Evolutionary conservation across 2,888 invertebrate species (phyloP).

Genomic region (Phaonia tiefii): DNA sequence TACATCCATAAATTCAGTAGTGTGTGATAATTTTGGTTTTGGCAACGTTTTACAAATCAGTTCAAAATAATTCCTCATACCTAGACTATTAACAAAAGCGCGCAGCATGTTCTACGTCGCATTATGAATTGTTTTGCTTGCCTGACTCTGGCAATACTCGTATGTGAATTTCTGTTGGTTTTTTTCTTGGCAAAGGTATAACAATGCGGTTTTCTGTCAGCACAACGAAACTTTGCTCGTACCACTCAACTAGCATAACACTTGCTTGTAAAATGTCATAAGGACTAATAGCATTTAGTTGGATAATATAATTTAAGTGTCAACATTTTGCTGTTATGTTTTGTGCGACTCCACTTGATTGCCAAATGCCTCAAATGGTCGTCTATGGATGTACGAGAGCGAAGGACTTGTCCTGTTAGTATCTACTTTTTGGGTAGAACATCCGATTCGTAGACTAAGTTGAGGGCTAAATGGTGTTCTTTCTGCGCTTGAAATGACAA

Average conservation of each 20-base stretch:
- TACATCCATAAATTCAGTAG: constrained; percentile 22
- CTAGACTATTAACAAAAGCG: neutral
- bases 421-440: no score
- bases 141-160: constrained; percentile 25
- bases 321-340: constrained; percentile 70
- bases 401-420: no score
- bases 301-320: constrained; percentile 78
- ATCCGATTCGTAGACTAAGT: neutral
- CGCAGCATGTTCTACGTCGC: constrained; percentile 26
- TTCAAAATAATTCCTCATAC: constrained; percentile 1
- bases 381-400: neutral
- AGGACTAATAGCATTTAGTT: constrained; percentile 64
- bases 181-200: constrained; percentile 27
- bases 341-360: constrained; percentile 64
- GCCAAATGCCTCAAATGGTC: constrained; percentile 50
- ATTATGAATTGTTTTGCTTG: constrained; percentile 1
- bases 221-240: constrained; percentile 16
- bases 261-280: constrained; percentile 1
- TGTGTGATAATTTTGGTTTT: constrained; percentile 18
- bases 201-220: constrained; percentile 35
- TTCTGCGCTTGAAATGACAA: neutral
- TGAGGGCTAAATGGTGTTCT: neutral
- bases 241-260: neutral
- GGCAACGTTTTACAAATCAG: constrained; percentile 34
- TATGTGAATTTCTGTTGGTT: constrained; percentile 34